Evolutionary conservation across 1,140 invertebrate genomes (phyloP).

Genomic region (Tetragonula clypearis): DNA sequence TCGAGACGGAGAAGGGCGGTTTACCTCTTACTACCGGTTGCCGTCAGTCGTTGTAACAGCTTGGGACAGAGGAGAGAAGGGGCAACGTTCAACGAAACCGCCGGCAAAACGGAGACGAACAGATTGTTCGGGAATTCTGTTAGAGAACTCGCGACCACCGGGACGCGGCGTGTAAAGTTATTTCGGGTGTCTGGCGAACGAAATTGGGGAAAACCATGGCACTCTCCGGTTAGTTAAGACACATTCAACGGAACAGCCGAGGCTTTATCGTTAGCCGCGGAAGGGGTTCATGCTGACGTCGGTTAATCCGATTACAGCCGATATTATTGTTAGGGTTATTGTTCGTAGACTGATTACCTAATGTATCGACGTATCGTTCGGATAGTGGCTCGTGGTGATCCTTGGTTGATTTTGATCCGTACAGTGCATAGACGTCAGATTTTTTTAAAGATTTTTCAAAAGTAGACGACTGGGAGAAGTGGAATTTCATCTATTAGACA

Average conservation of each 20-base stretch:
- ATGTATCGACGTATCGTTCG: slow-evolving; percentile 8
- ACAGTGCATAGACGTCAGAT: too few species aligned
- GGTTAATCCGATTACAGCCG: background rate
- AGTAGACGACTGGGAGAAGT: background rate
- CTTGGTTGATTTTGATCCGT: background rate
- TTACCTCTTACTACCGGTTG: background rate
- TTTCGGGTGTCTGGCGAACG: slow-evolving; percentile 31
- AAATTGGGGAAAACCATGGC: slow-evolving; percentile 26
- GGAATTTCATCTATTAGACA: background rate
- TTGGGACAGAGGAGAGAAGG: background rate
- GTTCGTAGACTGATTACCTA: background rate
- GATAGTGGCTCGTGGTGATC: background rate
- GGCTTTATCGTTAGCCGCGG: background rate
- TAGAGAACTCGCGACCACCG: slow-evolving; percentile 26
- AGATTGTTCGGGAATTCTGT: slow-evolving; percentile 42
- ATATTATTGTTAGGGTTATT: slow-evolving; percentile 26
- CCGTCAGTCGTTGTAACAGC: slow-evolving; percentile 5
- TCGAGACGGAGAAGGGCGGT: slow-evolving; percentile 12
- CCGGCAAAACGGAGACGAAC: slow-evolving; percentile 13
- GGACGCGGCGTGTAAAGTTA: slow-evolving; percentile 29
- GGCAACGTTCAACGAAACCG: background rate
- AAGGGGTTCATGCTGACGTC: slow-evolving; percentile 9
- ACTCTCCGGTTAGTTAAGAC: slow-evolving; percentile 42
- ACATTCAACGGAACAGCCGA: slow-evolving; percentile 5
- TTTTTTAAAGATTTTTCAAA: background rate